phyloP scores from a whole-genome alignment of 1,140 invertebrate species.

The Drosophila jambulina region DNA sequence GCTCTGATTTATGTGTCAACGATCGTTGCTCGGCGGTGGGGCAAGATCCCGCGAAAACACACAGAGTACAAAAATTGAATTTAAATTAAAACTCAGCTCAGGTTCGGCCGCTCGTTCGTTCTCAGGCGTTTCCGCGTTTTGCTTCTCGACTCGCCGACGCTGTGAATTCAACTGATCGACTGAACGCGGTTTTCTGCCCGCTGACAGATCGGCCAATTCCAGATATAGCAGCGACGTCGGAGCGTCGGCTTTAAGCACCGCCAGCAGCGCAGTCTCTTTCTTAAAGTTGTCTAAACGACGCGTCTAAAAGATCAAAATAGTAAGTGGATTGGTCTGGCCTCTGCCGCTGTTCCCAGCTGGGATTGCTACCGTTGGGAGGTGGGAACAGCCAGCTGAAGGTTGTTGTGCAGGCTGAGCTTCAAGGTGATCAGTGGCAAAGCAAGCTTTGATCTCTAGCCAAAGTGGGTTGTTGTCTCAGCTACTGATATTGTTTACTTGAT shows the following conservation, averaged over 20 bases:
- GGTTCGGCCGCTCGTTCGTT: slow-evolving; percentile 6
- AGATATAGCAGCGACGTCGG: slow-evolving; percentile 40
- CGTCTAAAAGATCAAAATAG: slow-evolving; percentile 61
- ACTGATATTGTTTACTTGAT: accelerated
- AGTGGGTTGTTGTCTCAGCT: slow-evolving; percentile 7
- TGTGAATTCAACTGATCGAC: slow-evolving; percentile 62
- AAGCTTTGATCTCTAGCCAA: background rate
- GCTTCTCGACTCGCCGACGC: slow-evolving; percentile 66
- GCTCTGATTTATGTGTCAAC: slow-evolving; percentile 41
- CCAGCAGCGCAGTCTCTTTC: slow-evolving; percentile 24
- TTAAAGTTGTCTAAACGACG: slow-evolving; percentile 71
- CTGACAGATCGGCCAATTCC: slow-evolving; percentile 66
- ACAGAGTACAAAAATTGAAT: background rate
- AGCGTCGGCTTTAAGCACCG: slow-evolving; percentile 1
- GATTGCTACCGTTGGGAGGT: background rate
- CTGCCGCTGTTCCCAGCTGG: slow-evolving; percentile 12
- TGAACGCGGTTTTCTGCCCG: slow-evolving; percentile 33
- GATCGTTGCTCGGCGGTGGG: background rate
- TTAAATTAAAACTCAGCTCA: slow-evolving; percentile 46
- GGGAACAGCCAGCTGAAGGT: slow-evolving; percentile 28
- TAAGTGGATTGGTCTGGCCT: slow-evolving; percentile 54
- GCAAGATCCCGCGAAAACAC: slow-evolving; percentile 15
- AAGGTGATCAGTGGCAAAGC: background rate
- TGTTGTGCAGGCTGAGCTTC: slow-evolving; percentile 22
- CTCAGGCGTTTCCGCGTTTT: slow-evolving; percentile 61